Evolutionary conservation across 2,113 vertebrate genomes (phyloP).

Genomic region (Callopanchax toddi): DNA sequence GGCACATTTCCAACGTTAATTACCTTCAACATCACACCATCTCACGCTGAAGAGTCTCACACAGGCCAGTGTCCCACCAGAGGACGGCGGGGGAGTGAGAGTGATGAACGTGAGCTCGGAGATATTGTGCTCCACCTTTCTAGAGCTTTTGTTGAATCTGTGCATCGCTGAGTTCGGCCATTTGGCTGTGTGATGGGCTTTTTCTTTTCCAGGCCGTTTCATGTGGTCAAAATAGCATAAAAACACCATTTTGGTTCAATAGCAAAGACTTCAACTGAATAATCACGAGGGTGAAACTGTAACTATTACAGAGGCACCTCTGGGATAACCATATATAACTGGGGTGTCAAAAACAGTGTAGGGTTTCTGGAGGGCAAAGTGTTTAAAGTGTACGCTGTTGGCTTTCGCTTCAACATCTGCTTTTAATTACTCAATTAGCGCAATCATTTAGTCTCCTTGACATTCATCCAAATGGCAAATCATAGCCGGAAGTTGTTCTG

Average conservation of each 20-base stretch:
- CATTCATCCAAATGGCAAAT: slow-evolving; percentile 81
- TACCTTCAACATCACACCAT: slow-evolving; percentile 64
- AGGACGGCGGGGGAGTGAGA: slow-evolving; percentile 66
- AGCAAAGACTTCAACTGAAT: slow-evolving; percentile 84
- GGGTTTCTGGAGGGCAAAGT: slow-evolving; percentile 83
- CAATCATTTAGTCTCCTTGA: slow-evolving; percentile 81
- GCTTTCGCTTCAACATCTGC: slow-evolving; percentile 82
- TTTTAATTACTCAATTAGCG: slow-evolving; percentile 85
- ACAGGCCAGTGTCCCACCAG: slow-evolving; percentile 61
- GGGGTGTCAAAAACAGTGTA: slow-evolving; percentile 81
- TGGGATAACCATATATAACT: slow-evolving; percentile 83
- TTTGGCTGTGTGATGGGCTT: slow-evolving; percentile 80
- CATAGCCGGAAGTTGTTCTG: slow-evolving; percentile 78
- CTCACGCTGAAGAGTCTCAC: slow-evolving; percentile 52
- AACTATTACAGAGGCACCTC: slow-evolving; percentile 84
- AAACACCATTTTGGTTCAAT: slow-evolving; percentile 81
- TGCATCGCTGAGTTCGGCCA: slow-evolving; percentile 75
- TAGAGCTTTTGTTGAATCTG: slow-evolving; percentile 64
- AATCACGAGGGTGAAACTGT: slow-evolving; percentile 85
- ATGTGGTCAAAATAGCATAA: slow-evolving; percentile 80
- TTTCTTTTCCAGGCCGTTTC: slow-evolving; percentile 81
- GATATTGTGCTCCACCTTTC: slow-evolving; percentile 60
- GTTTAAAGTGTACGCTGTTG: slow-evolving; percentile 78
- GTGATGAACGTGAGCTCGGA: slow-evolving; percentile 43
- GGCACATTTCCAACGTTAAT: slow-evolving; percentile 74